Evolutionary conservation across 2,113 vertebrate species (phyloP).

Genomic region (Bungarus multicinctus): DNA sequence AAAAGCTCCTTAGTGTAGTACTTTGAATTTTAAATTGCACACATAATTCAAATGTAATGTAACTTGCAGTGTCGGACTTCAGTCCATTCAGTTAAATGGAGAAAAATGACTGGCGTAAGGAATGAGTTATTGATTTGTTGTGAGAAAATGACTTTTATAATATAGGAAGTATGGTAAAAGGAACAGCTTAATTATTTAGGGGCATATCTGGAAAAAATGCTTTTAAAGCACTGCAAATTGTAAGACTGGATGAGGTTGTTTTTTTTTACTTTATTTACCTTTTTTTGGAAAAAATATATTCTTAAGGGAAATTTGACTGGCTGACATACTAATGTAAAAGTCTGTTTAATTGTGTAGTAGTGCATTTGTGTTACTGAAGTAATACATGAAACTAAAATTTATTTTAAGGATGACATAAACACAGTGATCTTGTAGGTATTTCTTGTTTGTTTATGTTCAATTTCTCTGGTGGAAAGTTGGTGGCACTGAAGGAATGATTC

Average conservation of each 20-base stretch:
- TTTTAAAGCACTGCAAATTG: conserved; percentile 71
- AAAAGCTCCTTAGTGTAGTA: conserved; percentile 84
- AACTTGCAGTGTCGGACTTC: conserved; percentile 79
- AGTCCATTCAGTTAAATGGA: conserved; percentile 78
- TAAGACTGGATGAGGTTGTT: conserved; percentile 22
- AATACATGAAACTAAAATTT: conserved; percentile 8
- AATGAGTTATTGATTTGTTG: conserved; percentile 79
- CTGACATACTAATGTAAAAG: conserved; percentile 1
- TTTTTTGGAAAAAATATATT: conserved; percentile 35
- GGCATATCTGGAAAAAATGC: conserved; percentile 68
- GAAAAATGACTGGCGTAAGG: conserved; percentile 78
- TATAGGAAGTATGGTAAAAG: conserved; percentile 81
- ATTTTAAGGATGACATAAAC: conserved; percentile 6
- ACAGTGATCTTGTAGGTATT: background rate
- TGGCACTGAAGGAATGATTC: background rate
- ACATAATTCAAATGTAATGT: conserved; percentile 96
- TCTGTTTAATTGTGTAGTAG: conserved; percentile 13
- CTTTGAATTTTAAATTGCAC: conserved; percentile 96
- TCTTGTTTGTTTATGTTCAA: conserved; percentile 27
- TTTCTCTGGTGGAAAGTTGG: conserved; percentile 11
- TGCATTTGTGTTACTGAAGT: conserved; percentile 21
- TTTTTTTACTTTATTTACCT: conserved; percentile 8
- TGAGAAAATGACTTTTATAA: conserved; percentile 77
- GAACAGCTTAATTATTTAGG: conserved; percentile 80
- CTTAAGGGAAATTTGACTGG: conserved; percentile 46